Conservation (phyloP, 1,140 invertebrate genomes). For the Kradibia gibbosae region DNA sequence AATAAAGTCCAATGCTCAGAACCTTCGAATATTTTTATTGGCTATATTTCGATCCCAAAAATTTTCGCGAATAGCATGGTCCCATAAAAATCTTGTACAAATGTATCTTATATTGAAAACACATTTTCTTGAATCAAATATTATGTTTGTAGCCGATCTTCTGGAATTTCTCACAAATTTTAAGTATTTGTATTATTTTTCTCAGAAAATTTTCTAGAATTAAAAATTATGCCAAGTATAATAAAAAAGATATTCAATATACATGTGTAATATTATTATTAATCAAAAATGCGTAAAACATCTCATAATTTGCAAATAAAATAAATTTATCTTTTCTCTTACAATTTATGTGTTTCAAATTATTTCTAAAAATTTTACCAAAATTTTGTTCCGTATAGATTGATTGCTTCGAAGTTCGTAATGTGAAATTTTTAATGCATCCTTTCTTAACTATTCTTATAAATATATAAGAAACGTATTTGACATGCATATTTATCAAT, state of each 20-base stretch:
- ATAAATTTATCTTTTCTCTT: too few species aligned
- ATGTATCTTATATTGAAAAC: conserved; percentile 8
- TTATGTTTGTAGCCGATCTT: neutral
- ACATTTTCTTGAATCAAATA: neutral
- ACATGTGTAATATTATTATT: too few species aligned
- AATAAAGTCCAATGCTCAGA: neutral
- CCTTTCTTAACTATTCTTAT: too few species aligned
- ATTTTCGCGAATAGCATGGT: neutral
- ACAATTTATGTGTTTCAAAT: too few species aligned
- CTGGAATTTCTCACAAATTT: neutral
- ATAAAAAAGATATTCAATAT: neutral
- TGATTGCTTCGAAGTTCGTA: too few species aligned
- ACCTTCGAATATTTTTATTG: neutral
- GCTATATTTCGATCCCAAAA: neutral
- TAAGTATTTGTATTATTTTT: neutral
- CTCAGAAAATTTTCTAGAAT: neutral
- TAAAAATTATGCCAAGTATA: neutral
- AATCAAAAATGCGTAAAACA: too few species aligned
- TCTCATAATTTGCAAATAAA: too few species aligned
- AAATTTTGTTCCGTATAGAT: too few species aligned
- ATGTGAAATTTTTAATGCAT: too few species aligned
- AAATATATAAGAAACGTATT: too few species aligned
- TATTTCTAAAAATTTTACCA: too few species aligned
- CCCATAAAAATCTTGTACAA: neutral
- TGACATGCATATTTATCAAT: too few species aligned